These are phyloP conservation scores for Hippocampus abdominalis DNA, from an alignment of 2,113 vertebrate species.

Conservation along the genomic window DNA sequence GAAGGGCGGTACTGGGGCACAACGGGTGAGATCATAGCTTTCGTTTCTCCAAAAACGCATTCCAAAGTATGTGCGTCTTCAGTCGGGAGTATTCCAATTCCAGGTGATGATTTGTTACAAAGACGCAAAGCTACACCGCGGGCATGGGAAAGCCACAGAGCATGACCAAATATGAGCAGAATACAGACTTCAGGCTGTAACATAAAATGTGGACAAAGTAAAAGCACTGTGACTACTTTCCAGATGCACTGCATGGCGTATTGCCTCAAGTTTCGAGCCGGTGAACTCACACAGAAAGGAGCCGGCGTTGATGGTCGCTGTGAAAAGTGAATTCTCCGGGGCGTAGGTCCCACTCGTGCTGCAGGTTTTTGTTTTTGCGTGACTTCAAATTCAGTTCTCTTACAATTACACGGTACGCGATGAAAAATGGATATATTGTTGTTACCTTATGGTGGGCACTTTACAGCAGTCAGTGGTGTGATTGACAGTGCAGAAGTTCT, in stretches of 20 bases:
- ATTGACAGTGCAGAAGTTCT: slow-evolving; percentile 58
- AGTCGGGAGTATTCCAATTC: too few relatives aligned
- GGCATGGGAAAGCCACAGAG: too few relatives aligned
- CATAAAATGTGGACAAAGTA: background rate
- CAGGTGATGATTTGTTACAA: too few relatives aligned
- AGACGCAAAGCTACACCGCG: too few relatives aligned
- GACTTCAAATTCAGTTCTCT: background rate
- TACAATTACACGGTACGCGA: background rate
- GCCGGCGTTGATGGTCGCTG: slow-evolving; percentile 66
- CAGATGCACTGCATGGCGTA: background rate
- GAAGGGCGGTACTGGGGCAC: too few relatives aligned
- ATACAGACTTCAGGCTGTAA: too few relatives aligned
- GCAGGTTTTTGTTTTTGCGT: background rate
- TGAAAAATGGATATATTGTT: slow-evolving; percentile 1
- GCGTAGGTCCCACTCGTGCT: slow-evolving; percentile 66
- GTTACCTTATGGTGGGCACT: slow-evolving; percentile 73
- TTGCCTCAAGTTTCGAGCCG: background rate
- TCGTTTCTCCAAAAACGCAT: too few relatives aligned
- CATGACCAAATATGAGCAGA: too few relatives aligned
- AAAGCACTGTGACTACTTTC: background rate
- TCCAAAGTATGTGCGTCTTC: too few relatives aligned
- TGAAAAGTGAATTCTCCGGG: slow-evolving; percentile 74
- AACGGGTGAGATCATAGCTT: too few relatives aligned
- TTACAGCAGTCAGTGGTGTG: slow-evolving; percentile 56
- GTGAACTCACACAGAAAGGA: slow-evolving; percentile 73